phyloP scores from a whole-genome alignment of 2,113 vertebrate genomes.

The Ailurus styani region DNA sequence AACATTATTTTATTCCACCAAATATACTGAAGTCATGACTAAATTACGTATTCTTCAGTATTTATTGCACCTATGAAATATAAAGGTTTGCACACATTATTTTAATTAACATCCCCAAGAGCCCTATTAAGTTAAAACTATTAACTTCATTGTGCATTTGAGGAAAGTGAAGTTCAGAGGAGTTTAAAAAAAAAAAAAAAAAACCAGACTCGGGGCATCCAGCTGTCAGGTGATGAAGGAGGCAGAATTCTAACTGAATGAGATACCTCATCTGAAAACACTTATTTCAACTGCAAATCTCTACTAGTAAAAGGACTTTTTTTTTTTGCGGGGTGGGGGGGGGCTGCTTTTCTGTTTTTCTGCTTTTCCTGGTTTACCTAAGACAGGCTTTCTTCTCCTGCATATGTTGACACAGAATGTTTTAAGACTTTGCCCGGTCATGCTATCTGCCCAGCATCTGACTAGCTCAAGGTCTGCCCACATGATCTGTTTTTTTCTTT shows the following conservation, averaged over 20 bases:
- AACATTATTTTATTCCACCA: background rate
- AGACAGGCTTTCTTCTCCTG: background rate
- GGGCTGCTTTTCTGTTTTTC: background rate
- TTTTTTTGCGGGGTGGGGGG: too few relatives aligned
- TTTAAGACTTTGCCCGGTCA: background rate
- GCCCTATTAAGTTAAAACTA: background rate
- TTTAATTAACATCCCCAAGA: background rate
- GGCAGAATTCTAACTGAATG: background rate
- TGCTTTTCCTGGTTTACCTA: background rate
- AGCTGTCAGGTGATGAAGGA: background rate
- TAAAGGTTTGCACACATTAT: background rate
- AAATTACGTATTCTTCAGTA: conserved; percentile 19
- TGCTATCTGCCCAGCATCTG: background rate
- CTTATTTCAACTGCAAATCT: background rate
- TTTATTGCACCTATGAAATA: background rate
- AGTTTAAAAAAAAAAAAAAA: background rate
- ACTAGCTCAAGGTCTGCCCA: background rate
- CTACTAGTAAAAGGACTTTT: background rate
- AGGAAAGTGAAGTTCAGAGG: background rate
- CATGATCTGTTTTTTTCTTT: background rate
- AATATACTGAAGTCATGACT: background rate
- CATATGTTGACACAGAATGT: background rate
- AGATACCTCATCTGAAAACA: background rate
- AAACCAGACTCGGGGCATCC: background rate
- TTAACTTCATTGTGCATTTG: background rate